Conservation (phyloP, 2,113 vertebrate species). For the Cyprinodon brontotheroides region DNA sequence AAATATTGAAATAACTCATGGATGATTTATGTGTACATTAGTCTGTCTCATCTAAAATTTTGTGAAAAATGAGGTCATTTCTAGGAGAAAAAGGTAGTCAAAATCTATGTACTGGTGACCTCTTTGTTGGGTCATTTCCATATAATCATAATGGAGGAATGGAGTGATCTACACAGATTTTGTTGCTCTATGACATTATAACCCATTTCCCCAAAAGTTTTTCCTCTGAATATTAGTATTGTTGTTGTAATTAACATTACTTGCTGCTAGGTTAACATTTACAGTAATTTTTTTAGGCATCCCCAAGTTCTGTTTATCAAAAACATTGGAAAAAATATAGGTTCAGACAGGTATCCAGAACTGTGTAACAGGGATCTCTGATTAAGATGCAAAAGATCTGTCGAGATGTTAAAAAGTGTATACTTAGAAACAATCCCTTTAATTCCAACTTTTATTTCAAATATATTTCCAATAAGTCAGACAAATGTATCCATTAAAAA, state of each 20-base stretch:
- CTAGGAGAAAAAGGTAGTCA: not conserved
- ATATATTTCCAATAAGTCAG: not conserved
- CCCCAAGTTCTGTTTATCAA: not conserved
- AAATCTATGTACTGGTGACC: not conserved
- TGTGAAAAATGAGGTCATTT: not conserved
- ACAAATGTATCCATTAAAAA: slow-evolving; percentile 2
- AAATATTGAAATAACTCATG: not conserved
- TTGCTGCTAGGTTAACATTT: not conserved
- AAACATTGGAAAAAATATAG: no score
- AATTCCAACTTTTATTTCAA: slow-evolving; percentile 8
- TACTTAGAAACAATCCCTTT: slow-evolving; percentile 27
- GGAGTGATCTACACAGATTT: not conserved
- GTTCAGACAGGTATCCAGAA: not conserved
- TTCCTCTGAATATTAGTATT: not conserved
- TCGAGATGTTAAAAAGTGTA: slow-evolving; percentile 41
- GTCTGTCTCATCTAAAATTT: not conserved
- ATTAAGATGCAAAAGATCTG: slow-evolving; percentile 20
- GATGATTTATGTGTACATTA: not conserved
- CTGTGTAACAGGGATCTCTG: not conserved
- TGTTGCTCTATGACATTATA: not conserved
- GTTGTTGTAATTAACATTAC: no score
- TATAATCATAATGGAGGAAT: no score
- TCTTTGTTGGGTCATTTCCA: not conserved
- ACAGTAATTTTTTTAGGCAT: not conserved
- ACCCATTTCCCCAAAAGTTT: not conserved